phyloP scores from a whole-genome alignment of 2,888 invertebrate species.

The Drosophila subsilvestris region DNA sequence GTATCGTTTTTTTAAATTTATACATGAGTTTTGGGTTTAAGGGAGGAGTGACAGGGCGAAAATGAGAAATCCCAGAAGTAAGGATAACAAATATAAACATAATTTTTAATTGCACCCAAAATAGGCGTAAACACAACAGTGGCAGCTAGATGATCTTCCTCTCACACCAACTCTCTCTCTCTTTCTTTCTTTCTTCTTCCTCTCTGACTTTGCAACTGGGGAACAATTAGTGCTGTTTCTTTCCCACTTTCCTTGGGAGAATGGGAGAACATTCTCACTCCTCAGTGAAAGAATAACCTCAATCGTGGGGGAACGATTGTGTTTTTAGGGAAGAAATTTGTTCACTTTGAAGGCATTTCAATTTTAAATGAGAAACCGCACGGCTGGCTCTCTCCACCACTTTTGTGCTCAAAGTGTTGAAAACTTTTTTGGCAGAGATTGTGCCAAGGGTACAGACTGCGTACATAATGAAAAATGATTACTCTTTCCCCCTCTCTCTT shows the following conservation, averaged over 20 bases:
- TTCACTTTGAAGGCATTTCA: constrained; percentile 52
- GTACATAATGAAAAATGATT: constrained; percentile 51
- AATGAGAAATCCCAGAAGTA: background rate
- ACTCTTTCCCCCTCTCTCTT: constrained; percentile 41
- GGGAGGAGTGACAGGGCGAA: background rate
- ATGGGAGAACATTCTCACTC: too few species aligned
- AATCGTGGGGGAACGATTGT: background rate
- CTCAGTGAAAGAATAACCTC: constrained; percentile 9
- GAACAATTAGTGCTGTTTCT: constrained; percentile 32
- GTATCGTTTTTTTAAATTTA: constrained; percentile 4
- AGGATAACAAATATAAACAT: constrained; percentile 60
- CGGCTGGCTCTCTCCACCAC: constrained; percentile 1
- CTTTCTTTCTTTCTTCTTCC: background rate
- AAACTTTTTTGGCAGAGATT: constrained; percentile 62
- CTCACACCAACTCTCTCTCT: background rate
- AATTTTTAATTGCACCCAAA: constrained; percentile 70
- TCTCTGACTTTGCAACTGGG: background rate
- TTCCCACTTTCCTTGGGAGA: background rate
- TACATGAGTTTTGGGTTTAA: constrained; percentile 4
- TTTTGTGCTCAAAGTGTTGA: constrained; percentile 22
- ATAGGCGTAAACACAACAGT: constrained; percentile 52
- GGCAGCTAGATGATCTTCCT: constrained; percentile 39
- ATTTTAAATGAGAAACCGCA: constrained; percentile 60
- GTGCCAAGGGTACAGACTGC: constrained; percentile 33
- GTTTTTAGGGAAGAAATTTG: constrained; percentile 22